A percentile compares a stretch with the other conserved stretches of the same genome.
Conservation (phyloP, 1,140 invertebrate species). For the Anthonomus grandis region DNA sequence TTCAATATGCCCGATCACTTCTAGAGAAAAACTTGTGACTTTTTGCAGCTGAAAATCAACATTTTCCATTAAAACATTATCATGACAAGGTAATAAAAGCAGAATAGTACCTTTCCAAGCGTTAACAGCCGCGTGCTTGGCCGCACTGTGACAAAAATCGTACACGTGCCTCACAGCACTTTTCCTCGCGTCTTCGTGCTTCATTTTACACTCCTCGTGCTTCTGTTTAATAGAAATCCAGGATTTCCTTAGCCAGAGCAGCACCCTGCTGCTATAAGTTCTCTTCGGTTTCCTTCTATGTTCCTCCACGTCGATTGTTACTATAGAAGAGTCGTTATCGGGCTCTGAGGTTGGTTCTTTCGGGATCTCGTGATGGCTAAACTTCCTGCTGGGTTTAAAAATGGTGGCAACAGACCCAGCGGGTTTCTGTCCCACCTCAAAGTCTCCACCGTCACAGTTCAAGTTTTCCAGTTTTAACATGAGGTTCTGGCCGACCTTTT, state of each 20-base stretch:
- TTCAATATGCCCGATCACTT: too few relatives aligned
- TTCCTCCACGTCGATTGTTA: neutral
- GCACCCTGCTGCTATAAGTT: conserved; percentile 3
- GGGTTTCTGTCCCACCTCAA: too few relatives aligned
- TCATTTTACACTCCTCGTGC: conserved; percentile 2
- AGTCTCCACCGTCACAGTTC: too few relatives aligned
- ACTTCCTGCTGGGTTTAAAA: too few relatives aligned
- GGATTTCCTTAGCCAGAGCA: conserved; percentile 17
- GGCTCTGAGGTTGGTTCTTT: neutral
- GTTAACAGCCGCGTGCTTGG: neutral
- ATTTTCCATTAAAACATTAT: too few relatives aligned
- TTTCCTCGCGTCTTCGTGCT: neutral
- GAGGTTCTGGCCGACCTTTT: too few relatives aligned
- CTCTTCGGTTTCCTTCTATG: neutral
- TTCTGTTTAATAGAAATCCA: conserved; percentile 15
- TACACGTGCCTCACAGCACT: neutral
- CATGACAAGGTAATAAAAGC: neutral
- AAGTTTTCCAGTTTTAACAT: too few relatives aligned
- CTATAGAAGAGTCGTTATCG: neutral
- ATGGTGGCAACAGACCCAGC: too few relatives aligned
- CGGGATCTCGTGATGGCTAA: neutral
- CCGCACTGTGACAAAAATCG: conserved; percentile 8
- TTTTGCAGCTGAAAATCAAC: too few relatives aligned
- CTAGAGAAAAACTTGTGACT: too few relatives aligned
- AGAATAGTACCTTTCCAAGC: conserved; percentile 15